Base-by-base conservation (phyloP, 2,113 vertebrate genomes). In the Stigmatopora argus region DNA sequence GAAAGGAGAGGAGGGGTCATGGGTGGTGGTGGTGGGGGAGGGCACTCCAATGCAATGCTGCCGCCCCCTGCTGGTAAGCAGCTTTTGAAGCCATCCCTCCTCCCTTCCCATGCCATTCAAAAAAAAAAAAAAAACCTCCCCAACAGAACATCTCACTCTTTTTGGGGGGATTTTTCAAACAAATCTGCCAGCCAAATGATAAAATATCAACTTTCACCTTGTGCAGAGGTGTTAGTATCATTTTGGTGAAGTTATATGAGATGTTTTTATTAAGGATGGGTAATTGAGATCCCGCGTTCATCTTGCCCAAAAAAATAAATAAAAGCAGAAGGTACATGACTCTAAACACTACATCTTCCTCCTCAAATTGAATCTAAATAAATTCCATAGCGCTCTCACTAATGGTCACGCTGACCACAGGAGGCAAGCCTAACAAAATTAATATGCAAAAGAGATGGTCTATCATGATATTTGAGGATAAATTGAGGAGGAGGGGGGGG, bases 361-460 rank as follows among this genome's bases (percentile, higher is more conserved):
- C 57, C 9, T 41, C 34, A 78, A 83, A 84, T 82, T 71, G 78
- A 86, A 86, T 82, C 46, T 6, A 78, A 92, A 91, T 77, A 81
- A 84, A 87, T 85, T 86, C 68, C 79, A 79, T 71, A 90, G 90
- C 15, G 53, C 92, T 90, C 86, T 91, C 85, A 78, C 90, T 95
- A 94, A 93, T 93, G 93, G 93, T 90, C 91, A 90, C 91, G 90
- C 75, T 90, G 93, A 94, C 93, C 92, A 84, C 92, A 89, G 95
- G 95, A 94, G 94, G 93, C 93, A 95, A 94, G 92, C 92, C 94
- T 96, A 97, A 96, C 94, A 95, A 94, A 95, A 96, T 97, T 96
- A 98, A 94, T 96, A 98, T 97, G 93, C 95, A 96, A 97, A 97
- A 92, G 93, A 92, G 90, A 92, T 93, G 90, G 86, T 93, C 93